These are phyloP conservation scores for Tenodera sinensis DNA, from an alignment of 2,888 invertebrate species.

Conservation along the genomic window DNA sequence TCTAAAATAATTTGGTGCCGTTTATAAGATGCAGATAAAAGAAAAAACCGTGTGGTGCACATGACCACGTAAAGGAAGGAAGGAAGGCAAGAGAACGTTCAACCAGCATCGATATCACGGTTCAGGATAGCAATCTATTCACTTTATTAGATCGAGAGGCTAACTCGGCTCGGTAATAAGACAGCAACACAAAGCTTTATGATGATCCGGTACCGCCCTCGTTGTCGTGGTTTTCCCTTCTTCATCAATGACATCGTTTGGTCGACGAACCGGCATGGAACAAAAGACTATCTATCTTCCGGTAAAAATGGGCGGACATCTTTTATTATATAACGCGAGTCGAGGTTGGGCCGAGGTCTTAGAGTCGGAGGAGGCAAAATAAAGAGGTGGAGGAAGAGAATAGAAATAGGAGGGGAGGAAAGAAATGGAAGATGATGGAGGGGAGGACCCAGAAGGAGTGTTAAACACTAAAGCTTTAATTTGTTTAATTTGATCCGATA, in stretches of 20 bases:
- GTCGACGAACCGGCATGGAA: background rate
- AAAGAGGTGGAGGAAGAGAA: background rate
- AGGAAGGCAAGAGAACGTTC: too few species aligned
- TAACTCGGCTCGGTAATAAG: background rate
- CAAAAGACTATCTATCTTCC: slow-evolving; percentile 22
- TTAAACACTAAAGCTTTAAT: slow-evolving; percentile 30
- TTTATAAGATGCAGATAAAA: too few species aligned
- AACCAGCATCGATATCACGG: too few species aligned
- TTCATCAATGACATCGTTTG: background rate
- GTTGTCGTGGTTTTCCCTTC: background rate
- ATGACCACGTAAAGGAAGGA: too few species aligned
- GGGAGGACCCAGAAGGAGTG: slow-evolving; percentile 19
- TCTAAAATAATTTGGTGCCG: too few species aligned
- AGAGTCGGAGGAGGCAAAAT: background rate
- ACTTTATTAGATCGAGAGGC: background rate
- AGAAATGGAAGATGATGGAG: background rate
- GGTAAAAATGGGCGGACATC: slow-evolving; percentile 22
- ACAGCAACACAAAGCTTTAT: background rate
- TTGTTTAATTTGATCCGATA: slow-evolving; percentile 31
- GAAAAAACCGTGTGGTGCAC: too few species aligned
- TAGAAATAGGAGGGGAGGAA: background rate
- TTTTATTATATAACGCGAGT: slow-evolving; percentile 8
- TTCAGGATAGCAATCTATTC: background rate
- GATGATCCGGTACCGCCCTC: background rate
- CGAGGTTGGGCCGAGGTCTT: background rate